Base-by-base conservation (phyloP, 2,113 vertebrate species). In the Cisticola juncidis region DNA sequence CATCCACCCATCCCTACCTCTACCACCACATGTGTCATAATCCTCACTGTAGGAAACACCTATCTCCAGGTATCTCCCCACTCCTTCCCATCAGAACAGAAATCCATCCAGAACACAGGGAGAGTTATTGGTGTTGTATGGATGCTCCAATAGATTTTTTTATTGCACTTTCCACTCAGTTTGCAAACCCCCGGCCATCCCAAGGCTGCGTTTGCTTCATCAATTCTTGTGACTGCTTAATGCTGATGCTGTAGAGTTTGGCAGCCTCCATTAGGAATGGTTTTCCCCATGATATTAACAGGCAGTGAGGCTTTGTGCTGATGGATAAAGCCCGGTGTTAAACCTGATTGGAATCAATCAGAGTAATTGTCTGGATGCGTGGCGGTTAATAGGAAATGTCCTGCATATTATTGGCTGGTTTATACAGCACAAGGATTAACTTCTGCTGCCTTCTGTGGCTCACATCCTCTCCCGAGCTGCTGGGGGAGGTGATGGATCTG, bases 291-390 rank as follows among this genome's bases (percentile, higher is more conserved):
- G 73, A 86, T 86, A 57, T 84, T 73, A 93, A 84, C 33, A 53
- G 73, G 81, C 93, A 86, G 48, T 0, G 61, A 95, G 85, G 90
- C 91, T 84, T 89, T 91, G 87, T 97, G 86, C 95, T 88, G 57
- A 92, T 92, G 77, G 95, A 94, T 95, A 79, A 95, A 96, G 90
- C 88, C 1, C 2, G 4, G 90, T 84, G 94, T 92, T 95, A 95
- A 94, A 92, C 83, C 81, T 90, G 96, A 94, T 92, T 90, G 78
- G 93, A 97, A 96, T 94, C 97, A 91, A 95, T 95, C 70, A 92
- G 90, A 79, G 82, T 92, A 92, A 96, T 96, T 91, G 86, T 89
- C 78, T 90, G 80, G 85, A 85, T 82, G 81, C 58, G 92, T 72
- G 92, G 83, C 89, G 44, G 84, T 94, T 90, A 92, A 95, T 89